Evolutionary conservation across 1,140 invertebrate genomes (phyloP).

Genomic region (Ceratoteleas bidentatus): DNA sequence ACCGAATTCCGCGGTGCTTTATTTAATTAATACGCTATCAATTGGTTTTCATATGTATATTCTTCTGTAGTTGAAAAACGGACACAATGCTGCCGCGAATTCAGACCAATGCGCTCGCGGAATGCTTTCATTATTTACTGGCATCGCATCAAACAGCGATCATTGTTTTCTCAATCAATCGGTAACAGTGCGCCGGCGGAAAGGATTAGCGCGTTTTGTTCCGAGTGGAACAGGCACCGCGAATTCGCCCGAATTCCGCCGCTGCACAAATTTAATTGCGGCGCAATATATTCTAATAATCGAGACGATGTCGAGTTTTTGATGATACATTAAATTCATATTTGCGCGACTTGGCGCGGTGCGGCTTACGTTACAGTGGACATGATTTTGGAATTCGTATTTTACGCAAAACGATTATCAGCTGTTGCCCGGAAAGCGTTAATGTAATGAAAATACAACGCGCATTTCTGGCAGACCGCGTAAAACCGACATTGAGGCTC

Average conservation of each 20-base stretch:
- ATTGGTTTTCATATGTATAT: slow-evolving; percentile 64
- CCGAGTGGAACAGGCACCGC: slow-evolving; percentile 27
- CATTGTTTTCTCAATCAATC: slow-evolving; percentile 69
- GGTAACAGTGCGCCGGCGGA: slow-evolving; percentile 42
- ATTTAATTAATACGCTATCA: slow-evolving; percentile 66
- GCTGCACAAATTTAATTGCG: slow-evolving; percentile 52
- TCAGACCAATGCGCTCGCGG: slow-evolving; percentile 57
- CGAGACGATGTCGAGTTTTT: slow-evolving; percentile 44
- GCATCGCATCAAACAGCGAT: slow-evolving; percentile 62
- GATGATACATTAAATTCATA: slow-evolving; percentile 51
- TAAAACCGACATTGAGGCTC: slow-evolving; percentile 8
- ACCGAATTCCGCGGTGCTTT: slow-evolving; percentile 52
- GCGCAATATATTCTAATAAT: slow-evolving; percentile 57
- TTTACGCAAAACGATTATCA: slow-evolving; percentile 29
- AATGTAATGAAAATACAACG: slow-evolving; percentile 45
- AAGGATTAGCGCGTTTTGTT: slow-evolving; percentile 61
- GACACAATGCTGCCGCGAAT: slow-evolving; percentile 46
- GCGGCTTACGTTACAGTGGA: slow-evolving; percentile 38
- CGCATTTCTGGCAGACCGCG: slow-evolving; percentile 7
- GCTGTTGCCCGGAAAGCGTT: slow-evolving; percentile 8
- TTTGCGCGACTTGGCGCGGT: slow-evolving; percentile 40
- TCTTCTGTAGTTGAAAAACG: slow-evolving; percentile 65
- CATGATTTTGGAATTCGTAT: slow-evolving; percentile 23
- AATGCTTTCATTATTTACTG: slow-evolving; percentile 66
- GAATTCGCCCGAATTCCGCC: slow-evolving; percentile 50